Conservation (phyloP, 2,888 invertebrate genomes). For the Trissonchulus sp. region DNA sequence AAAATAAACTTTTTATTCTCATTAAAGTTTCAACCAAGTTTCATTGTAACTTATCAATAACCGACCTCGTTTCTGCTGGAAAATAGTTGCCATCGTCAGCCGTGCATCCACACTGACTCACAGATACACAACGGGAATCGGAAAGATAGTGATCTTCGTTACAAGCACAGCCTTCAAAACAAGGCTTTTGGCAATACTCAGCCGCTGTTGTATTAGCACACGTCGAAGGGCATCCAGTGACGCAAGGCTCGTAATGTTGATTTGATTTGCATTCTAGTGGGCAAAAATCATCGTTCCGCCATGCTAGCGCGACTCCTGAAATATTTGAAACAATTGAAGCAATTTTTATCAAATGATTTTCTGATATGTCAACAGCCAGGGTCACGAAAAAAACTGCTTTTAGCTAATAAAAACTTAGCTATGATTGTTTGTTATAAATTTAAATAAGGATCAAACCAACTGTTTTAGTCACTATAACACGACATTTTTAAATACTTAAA, state of each 20-base stretch:
- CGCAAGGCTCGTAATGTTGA: constrained; percentile 18
- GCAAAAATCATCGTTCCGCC: not conserved
- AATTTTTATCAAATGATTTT: too few relatives aligned
- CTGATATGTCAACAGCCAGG: too few relatives aligned
- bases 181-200: constrained; percentile 32
- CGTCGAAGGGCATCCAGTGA: not conserved
- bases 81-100: constrained; percentile 41
- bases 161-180: constrained; percentile 48
- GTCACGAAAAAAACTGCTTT: too few relatives aligned
- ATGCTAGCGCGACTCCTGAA: not conserved
- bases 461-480: too few relatives aligned
- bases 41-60: too few relatives aligned
- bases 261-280: not conserved
- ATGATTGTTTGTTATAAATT: too few relatives aligned
- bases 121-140: constrained; percentile 37
- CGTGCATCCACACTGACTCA: constrained; percentile 43
- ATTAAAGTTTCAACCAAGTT: too few relatives aligned
- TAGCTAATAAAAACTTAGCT: too few relatives aligned
- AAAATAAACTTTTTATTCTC: too few relatives aligned
- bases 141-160: constrained; percentile 44
- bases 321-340: too few relatives aligned
- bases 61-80: constrained; percentile 35
- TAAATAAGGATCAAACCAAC: too few relatives aligned
- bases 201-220: not conserved
- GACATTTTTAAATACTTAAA: too few relatives aligned